Conservation (phyloP, 2,113 vertebrate species). For the Ariopsis seemanni region DNA sequence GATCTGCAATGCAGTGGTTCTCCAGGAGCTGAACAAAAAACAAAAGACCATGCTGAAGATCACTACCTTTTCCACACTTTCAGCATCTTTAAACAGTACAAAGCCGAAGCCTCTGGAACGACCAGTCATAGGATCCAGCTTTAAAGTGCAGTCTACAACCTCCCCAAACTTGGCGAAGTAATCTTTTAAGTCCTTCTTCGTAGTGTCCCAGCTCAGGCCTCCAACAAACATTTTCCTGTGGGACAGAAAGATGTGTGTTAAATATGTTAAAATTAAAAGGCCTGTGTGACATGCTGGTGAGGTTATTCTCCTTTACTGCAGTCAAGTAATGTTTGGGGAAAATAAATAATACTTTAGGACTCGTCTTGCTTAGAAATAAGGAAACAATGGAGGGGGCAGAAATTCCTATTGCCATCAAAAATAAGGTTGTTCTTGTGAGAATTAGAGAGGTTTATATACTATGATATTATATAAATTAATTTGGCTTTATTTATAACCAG, state of each 20-base stretch:
- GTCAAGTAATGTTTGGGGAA: not conserved
- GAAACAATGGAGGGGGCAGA: too few relatives aligned
- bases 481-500: not conserved
- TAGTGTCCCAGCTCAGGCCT: conserved; percentile 99
- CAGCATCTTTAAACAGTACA: conserved; percentile 93
- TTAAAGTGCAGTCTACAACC: conserved; percentile 97
- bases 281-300: not conserved
- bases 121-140: conserved; percentile 96
- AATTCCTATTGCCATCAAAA: not conserved
- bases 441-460: too few relatives aligned
- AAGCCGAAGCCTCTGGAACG: conserved; percentile 96
- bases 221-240: conserved; percentile 98
- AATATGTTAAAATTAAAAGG: not conserved
- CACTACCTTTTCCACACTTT: conserved; percentile 95
- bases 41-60: not conserved
- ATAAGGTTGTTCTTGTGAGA: not conserved
- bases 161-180: conserved; percentile 98
- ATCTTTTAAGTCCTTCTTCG: conserved; percentile 98
- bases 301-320: not conserved
- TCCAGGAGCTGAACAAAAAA: not conserved
- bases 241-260: not conserved
- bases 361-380: too few relatives aligned
- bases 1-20: not conserved
- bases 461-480: not conserved
- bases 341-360: not conserved